Evolutionary conservation across 1,140 invertebrate species (phyloP), one percentile per base, ranked within the genome.

Genomic region (Platyura marginata): DNA sequence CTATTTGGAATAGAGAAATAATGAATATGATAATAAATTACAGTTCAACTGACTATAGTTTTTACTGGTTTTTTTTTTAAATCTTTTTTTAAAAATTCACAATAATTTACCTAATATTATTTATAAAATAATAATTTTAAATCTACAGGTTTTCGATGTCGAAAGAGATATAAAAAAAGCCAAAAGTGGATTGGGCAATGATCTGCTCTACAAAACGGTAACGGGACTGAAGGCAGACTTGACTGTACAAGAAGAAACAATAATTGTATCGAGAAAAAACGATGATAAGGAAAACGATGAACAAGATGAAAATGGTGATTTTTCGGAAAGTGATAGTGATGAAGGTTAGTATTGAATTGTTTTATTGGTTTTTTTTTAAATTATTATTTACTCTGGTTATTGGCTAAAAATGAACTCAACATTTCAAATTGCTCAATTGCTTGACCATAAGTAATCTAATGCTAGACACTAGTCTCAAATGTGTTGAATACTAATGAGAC

Each of bases 111-210:
- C 8, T 40, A 11, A 37, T 43, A 33, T 29, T 19, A 41, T 16
- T 13, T 9, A 40, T 19, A 43, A 8, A 23, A 40, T 41, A 21
- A 11, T 16, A 38, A 23, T 13, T 37, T 20, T 9, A 32, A 29
- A 45, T 42, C 53, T 57, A 21, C 52, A 83, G 80, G 81, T 95
- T 11, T 73, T 85, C 21, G 77, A 97, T 62, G 79, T 82, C 63
- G 94, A 98, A 62, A 64, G 84, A 37, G 93, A 98, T 61, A 81
- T 87, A 40, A 72, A 68, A 41, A 71, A 84, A 50, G 77, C 77
- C 0, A 86, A 86, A 61, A 65, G 76, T 46, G 83, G 84, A 42
- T 68, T 79, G 40, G 68, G 71, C 20, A 70, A 79, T 44, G 74
- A 83, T 61, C 65, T 91, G 5, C 66, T 80, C 41, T 94, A 93